phyloP scores from a whole-genome alignment of 2,888 invertebrate genomes.

The Temnothorax ravouxi region DNA sequence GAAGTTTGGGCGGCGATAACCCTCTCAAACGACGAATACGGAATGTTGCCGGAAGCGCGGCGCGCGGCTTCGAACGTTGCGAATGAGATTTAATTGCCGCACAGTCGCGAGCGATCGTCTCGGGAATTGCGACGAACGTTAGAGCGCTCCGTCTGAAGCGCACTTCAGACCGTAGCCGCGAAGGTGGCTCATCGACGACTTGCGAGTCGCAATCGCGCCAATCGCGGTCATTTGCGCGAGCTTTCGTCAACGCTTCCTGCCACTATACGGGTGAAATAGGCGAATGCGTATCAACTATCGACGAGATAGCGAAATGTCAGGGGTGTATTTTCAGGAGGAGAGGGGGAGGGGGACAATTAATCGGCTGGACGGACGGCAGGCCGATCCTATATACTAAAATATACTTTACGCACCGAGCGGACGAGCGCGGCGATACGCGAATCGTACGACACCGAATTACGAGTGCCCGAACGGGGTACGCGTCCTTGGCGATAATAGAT shows the following conservation, averaged over 20 bases:
- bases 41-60: conserved; percentile 8
- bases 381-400: too few relatives aligned
- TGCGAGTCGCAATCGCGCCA: not conserved
- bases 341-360: too few relatives aligned
- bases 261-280: not conserved
- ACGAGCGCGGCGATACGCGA: not conserved
- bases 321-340: too few relatives aligned
- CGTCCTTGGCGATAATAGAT: conserved; percentile 67
- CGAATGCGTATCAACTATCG: not conserved
- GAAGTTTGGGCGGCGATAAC: not conserved
- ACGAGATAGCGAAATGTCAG: too few relatives aligned
- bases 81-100: conserved; percentile 1
- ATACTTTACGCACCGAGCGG: too few relatives aligned
- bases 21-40: not conserved
- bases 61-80: not conserved
- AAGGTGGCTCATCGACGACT: not conserved
- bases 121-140: not conserved
- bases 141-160: not conserved
- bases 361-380: not conserved
- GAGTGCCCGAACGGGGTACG: conserved; percentile 44
- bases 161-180: not conserved
- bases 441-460: conserved; percentile 62
- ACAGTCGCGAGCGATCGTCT: not conserved
- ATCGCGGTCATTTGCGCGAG: not conserved
- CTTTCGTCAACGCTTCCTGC: not conserved